Conservation (phyloP, 2,888 invertebrate genomes). For the Eilema depressum region DNA sequence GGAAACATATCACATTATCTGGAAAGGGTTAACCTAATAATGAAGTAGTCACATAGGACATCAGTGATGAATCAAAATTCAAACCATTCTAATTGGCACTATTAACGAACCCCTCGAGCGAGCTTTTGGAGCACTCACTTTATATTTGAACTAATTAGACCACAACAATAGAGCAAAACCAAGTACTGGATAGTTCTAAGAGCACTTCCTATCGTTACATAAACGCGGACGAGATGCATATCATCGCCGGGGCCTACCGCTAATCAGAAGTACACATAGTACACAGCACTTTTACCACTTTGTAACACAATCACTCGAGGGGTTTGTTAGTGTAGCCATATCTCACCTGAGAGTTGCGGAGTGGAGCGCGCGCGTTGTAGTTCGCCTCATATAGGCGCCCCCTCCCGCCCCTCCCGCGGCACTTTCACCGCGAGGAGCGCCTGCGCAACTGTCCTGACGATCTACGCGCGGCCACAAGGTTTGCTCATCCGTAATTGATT, state of each 20-base stretch:
- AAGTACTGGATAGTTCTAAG: constrained; percentile 32
- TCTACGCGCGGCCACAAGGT: constrained; percentile 61
- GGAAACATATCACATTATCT: too few relatives aligned
- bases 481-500: constrained; percentile 48
- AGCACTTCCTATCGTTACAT: constrained; percentile 51
- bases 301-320: constrained; percentile 51
- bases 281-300: constrained; percentile 61
- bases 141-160: not conserved
- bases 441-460: constrained; percentile 74
- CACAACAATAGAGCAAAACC: constrained; percentile 1
- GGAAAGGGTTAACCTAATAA: not conserved
- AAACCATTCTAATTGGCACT: not conserved
- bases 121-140: constrained; percentile 13
- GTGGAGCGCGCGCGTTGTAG: constrained; percentile 78
- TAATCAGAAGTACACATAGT: constrained; percentile 47
- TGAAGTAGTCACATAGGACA: not conserved
- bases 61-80: not conserved
- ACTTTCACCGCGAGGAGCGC: constrained; percentile 75
- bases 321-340: constrained; percentile 44
- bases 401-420: constrained; percentile 63
- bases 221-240: constrained; percentile 50
- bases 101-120: constrained; percentile 16
- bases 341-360: constrained; percentile 77
- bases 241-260: constrained; percentile 51
- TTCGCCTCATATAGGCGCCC: constrained; percentile 72